Base-by-base conservation (phyloP, 2,888 invertebrate genomes). In the Acleris laterana region DNA sequence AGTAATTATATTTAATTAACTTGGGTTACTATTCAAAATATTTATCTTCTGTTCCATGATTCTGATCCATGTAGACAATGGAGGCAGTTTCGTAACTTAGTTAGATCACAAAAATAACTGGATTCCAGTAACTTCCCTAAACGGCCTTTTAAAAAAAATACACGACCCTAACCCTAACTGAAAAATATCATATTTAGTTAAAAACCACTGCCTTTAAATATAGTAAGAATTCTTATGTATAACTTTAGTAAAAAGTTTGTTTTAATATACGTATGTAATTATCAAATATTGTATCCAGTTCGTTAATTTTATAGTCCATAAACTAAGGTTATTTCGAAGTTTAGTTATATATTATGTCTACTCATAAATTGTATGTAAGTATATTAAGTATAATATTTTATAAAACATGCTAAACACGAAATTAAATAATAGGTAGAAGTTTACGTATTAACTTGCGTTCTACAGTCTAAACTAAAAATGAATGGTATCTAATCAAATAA, bases 381-480 rank as follows among this genome's bases (percentile, higher is more conserved):
- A 50, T 63, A 59, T 50, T 46, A 38, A 38, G 38, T 38, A 51
- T 58, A 62, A 51, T 38, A 51, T 67, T 63, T 62, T 63, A 61
- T 62, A 68, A 68, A 62, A 67, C 59, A 53, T 16, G 55, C 58
- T 59, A 50, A 57, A 53, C 53, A 25, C 22, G 38, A 56, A 55
- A 28, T 25, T 32, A 32, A 62, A 48, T 49, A 38, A 62, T 53
- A 62, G 38, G 28, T 49, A 55, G 49, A 55, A 19, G 13, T 52
- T 25, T 50, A 32, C 56, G 44, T 49, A 17, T 25, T 50, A 55
- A 62, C 52, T 67, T 63, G 56, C 68, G 50, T 68, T 50, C 58
- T 63, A 53, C 46, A 53, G 60, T 50, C 13, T 44, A 50, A 44
- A 9, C 38, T 38, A 13, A 13, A 13, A 11, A 13, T 38, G 4